A percentile compares a stretch with the other conserved stretches of the same genome.
Evolutionary conservation across 2,888 invertebrate species (phyloP).

Genomic region (Heliothis peltigera): DNA sequence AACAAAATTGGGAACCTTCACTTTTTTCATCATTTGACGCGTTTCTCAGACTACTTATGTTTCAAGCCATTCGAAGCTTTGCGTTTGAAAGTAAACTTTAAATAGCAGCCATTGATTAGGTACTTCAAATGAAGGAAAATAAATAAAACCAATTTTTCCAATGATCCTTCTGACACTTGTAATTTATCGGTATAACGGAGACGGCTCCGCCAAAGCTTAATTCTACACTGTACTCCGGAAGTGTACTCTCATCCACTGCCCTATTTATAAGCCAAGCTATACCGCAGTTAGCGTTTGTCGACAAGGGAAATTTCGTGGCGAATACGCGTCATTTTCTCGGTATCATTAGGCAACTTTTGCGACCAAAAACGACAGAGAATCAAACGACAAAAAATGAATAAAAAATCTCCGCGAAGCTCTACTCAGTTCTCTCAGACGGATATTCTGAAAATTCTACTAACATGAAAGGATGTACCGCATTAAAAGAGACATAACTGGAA

Average conservation of each 20-base stretch:
- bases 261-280: conserved; percentile 77
- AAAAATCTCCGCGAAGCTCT: conserved; percentile 32
- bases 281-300: conserved; percentile 56
- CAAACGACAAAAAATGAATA: conserved; percentile 28
- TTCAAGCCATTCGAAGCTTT: too few species aligned
- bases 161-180: conserved; percentile 29
- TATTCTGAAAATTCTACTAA: conserved; percentile 47
- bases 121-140: too few species aligned
- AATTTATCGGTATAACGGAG: conserved; percentile 43
- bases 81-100: background rate
- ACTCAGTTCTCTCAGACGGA: conserved; percentile 40
- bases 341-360: conserved; percentile 49
- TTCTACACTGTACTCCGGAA: conserved; percentile 74
- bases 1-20: too few species aligned
- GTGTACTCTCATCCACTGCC: conserved; percentile 79
- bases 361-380: conserved; percentile 38
- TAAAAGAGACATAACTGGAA: conserved; percentile 49
- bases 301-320: conserved; percentile 54
- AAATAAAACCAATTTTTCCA: background rate
- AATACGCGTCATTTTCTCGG: conserved; percentile 46
- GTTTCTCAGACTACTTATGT: background rate
- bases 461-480: conserved; percentile 40
- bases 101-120: background rate
- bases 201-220: conserved; percentile 68
- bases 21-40: background rate